Evolutionary conservation across 2,797 vertebrate genomes (phyloP), one percentile per base, ranked within the genome.

Genomic region (Aphelocoma californica): DNA sequence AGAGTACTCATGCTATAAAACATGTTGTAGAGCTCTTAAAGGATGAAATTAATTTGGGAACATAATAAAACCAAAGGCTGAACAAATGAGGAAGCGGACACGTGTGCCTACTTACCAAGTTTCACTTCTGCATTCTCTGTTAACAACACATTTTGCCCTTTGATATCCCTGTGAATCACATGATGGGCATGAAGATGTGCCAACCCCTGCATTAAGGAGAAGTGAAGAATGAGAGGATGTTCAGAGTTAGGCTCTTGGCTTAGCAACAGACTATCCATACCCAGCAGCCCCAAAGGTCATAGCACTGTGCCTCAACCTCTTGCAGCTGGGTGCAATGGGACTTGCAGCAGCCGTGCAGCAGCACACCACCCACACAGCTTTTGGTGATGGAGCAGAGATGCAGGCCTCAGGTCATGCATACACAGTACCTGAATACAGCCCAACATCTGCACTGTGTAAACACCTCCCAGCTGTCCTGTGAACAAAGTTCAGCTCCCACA

Each of bases 91-190:
- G 58, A 93, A 92, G 45, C 2, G 40, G 64, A 64, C 1, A 4
- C 10, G 10, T 3, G 14, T 3, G 36, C 53, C 72, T 92, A 97
- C 98, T 31, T 98, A 99, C 99, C 99, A 8, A 99, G 98, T 92
- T 99, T 99, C 97, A 99, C 99, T 96, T 99, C 99, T 26, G 99
- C 99, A 3, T 99, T 99, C 97, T 99, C 99, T 1, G 99, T 99
- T 97, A 99, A 98, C 96, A 99, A 96, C 64, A 99, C 99, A 8
- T 99, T 99, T 91, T 99, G 99, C 54, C 99, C 99, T 97, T 99
- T 99, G 95, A 99, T 99, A 97, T 99, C 99, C 60, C 99, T 98
- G 93, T 99, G 99, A 97, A 99, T 99, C 96, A 99, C 99, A 4
- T 99, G 99, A 95, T 99, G 99, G 85, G 99, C 99, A 42, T 99